Percentiles rank a stretch among this genome's conserved stretches.
Evolutionary conservation across 1,140 invertebrate species (phyloP).

Genomic region (Aphidius ervi): DNA sequence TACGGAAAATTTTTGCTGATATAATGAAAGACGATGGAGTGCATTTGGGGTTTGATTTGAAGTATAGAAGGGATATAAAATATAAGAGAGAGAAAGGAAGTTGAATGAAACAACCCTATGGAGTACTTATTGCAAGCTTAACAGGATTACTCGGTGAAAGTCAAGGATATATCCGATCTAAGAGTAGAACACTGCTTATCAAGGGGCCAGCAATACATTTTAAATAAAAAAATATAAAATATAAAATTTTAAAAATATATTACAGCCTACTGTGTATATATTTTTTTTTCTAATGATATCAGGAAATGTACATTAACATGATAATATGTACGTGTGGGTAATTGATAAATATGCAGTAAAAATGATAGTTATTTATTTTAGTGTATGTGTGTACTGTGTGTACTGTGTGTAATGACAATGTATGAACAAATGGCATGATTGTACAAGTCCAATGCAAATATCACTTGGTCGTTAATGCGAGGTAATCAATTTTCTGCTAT

Average conservation of each 20-base stretch:
- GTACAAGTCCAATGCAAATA: slow-evolving; percentile 50
- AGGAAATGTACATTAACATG: too few relatives aligned
- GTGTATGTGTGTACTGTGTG: too few relatives aligned
- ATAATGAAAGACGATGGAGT: slow-evolving; percentile 4
- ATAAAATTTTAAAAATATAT: too few relatives aligned
- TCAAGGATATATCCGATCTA: slow-evolving; percentile 15
- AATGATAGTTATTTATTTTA: too few relatives aligned
- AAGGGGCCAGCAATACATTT: too few relatives aligned
- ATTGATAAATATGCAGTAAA: too few relatives aligned
- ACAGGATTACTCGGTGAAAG: slow-evolving; percentile 9
- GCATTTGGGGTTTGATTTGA: background rate
- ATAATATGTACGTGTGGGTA: too few relatives aligned
- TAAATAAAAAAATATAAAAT: too few relatives aligned
- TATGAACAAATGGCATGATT: slow-evolving; percentile 27
- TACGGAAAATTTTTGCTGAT: slow-evolving; percentile 11
- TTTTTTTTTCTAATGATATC: too few relatives aligned
- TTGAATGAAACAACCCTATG: slow-evolving; percentile 6
- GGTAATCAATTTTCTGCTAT: slow-evolving; percentile 30
- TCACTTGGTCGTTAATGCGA: slow-evolving; percentile 46
- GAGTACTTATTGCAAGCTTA: slow-evolving; percentile 13
- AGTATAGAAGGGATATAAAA: background rate
- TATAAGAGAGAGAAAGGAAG: slow-evolving; percentile 22
- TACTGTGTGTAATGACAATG: slow-evolving; percentile 1
- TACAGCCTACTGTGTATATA: too few relatives aligned
- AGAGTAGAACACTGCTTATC: background rate